These are phyloP conservation scores for Busseola fusca DNA, from an alignment of 2,888 invertebrate species.

Conservation along the genomic window DNA sequence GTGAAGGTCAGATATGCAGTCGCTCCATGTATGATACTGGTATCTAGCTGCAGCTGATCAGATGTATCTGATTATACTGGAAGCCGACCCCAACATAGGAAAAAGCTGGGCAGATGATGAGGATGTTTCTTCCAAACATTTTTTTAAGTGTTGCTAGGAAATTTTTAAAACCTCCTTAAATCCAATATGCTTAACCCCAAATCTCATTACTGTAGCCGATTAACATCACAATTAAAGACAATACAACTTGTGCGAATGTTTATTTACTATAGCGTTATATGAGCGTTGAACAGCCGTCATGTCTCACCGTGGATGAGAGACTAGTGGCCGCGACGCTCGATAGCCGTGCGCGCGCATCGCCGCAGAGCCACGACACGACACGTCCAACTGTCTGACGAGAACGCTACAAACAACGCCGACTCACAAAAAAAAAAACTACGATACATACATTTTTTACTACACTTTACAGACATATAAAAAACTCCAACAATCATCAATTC, in stretches of 20 bases:
- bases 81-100: too few relatives aligned
- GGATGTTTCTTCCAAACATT: background rate
- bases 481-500: conserved; percentile 60
- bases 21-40: background rate
- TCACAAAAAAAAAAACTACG: conserved; percentile 36
- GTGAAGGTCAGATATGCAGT: background rate
- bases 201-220: background rate
- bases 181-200: background rate
- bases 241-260: conserved; percentile 39
- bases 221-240: conserved; percentile 12
- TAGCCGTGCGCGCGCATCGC: conserved; percentile 82
- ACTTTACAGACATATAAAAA: conserved; percentile 61
- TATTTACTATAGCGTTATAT: conserved; percentile 36
- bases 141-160: background rate
- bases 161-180: background rate
- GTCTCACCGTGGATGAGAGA: conserved; percentile 42
- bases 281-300: conserved; percentile 44
- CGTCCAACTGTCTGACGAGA: conserved; percentile 28
- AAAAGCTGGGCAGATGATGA: too few relatives aligned
- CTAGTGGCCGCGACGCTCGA: conserved; percentile 73
- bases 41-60: too few relatives aligned
- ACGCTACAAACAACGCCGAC: conserved; percentile 40
- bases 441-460: conserved; percentile 55
- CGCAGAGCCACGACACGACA: conserved; percentile 60
- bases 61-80: too few relatives aligned